Base-by-base conservation (phyloP, 2,113 vertebrate genomes). In the Raja brachyura region DNA sequence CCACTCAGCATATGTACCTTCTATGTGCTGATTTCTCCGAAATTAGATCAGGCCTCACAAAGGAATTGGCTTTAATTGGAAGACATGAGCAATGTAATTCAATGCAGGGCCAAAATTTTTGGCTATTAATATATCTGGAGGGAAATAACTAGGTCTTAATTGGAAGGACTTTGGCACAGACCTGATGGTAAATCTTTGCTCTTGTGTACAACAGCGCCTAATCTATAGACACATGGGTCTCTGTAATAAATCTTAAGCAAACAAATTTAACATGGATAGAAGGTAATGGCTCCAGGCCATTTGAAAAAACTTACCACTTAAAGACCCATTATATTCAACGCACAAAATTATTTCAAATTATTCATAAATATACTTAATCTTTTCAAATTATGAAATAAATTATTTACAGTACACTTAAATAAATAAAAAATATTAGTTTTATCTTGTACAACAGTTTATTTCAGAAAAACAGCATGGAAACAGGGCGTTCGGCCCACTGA, bases 81-180 rank as follows among this genome's bases (percentile, higher is more conserved):
- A 63, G 28, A 14, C 5, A 66, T 18, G 28, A 88, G 59, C 61
- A 88, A 88, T n/a, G 59, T 18, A 88, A 88, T 61, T 31, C n/a
- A 66, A 31, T 63, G 4, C 83, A 63, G 0, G 7, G 83, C 59
- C n/a, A 88, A 85, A 73, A 88, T 63, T 88, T 63, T 59, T n/a
- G 3, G 59, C 83, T 63, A 88, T 88, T 88, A 88, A 88, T 88
- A 63, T 63, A 31, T n/a, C 83, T 18, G n/a, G 83, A 88, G 83
- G 59, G 83, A 31, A 88, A 31, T 14, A 31, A 14, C 83, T 61
- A 31, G n/a, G 83, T 66, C 83, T 88, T 88, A 88, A 66, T 88
- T 88, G 59, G 83, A 88, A 66, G 59, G 83, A 31, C 16, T 66
- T 14, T 63, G 59, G 83, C 59, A 86, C 25, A 86, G 83, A n/a